Percentiles rank a stretch among this genome's conserved stretches.
Evolutionary conservation across 2,888 invertebrate genomes (phyloP).

Genomic region (Bruchidius siliquastri): DNA sequence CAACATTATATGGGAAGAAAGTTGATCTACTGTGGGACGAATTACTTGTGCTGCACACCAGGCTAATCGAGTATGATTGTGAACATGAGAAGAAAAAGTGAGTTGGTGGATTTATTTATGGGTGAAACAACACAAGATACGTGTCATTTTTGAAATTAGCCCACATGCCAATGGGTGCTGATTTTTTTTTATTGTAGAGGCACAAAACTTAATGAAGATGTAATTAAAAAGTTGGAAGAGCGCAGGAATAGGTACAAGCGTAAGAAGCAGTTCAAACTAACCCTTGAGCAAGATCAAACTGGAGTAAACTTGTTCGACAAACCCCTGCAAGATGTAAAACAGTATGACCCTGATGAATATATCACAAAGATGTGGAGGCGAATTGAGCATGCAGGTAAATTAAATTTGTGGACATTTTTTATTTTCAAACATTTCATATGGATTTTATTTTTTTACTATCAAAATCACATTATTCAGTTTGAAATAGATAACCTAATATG

Average conservation of each 20-base stretch:
- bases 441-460: too few species aligned
- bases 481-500: too few species aligned
- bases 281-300: slow-evolving; percentile 2
- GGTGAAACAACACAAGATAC: not conserved
- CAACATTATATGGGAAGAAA: slow-evolving; percentile 66
- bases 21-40: slow-evolving; percentile 55
- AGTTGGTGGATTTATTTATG: slow-evolving; percentile 4
- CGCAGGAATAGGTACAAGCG: slow-evolving; percentile 35
- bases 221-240: slow-evolving; percentile 33
- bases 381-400: not conserved
- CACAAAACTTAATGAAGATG: slow-evolving; percentile 24
- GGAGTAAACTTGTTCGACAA: slow-evolving; percentile 12
- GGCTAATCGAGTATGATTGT: slow-evolving; percentile 28
- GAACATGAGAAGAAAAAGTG: slow-evolving; percentile 23
- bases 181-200: slow-evolving; percentile 24
- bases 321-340: not conserved
- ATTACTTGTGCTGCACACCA: slow-evolving; percentile 35
- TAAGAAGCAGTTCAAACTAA: slow-evolving; percentile 26
- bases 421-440: too few species aligned
- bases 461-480: too few species aligned
- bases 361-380: not conserved
- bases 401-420: not conserved
- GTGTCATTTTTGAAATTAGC: not conserved
- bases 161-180: too few species aligned
- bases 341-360: not conserved